Percentiles rank a stretch among this genome's conserved stretches.
These are phyloP conservation scores for Oxyruncus cristatus DNA, from an alignment of 2,113 vertebrate species.

Conservation along the genomic window DNA sequence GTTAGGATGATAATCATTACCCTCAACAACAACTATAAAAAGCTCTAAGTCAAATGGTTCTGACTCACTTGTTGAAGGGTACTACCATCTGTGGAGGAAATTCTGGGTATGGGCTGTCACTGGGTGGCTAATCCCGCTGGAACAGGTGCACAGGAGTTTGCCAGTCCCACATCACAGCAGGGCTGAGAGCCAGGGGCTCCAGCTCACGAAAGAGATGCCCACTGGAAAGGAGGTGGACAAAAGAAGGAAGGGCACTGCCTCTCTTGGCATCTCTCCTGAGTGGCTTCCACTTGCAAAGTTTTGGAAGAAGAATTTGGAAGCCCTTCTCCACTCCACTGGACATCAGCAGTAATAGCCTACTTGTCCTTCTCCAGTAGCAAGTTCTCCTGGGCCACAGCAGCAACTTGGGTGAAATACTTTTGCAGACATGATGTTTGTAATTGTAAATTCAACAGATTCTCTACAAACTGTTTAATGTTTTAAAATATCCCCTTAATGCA, in stretches of 20 bases:
- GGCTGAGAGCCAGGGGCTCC: not conserved
- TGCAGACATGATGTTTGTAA: not conserved
- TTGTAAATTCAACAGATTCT: not conserved
- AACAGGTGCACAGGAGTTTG: conserved; percentile 25
- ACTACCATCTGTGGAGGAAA: conserved; percentile 38
- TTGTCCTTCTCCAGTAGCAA: not conserved
- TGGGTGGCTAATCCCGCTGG: not conserved
- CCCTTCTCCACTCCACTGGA: not conserved
- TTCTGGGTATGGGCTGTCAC: not conserved
- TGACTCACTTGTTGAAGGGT: conserved; percentile 51
- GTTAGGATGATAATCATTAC: not conserved
- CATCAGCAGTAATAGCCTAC: not conserved
- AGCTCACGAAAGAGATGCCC: not conserved
- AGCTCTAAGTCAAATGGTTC: conserved; percentile 40
- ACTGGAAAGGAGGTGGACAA: not conserved
- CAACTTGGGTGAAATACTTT: not conserved
- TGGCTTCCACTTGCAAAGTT: not conserved
- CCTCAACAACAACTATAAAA: conserved; percentile 51
- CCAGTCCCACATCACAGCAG: not conserved
- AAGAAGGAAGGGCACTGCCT: not conserved
- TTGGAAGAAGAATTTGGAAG: not conserved
- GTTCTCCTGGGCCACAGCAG: not conserved
- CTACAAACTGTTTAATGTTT: not conserved
- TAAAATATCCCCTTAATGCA: not conserved
- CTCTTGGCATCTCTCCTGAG: not conserved